Evolutionary conservation across 2,797 vertebrate genomes (phyloP).

Genomic region (Xiphorhynchus erythropygius): DNA sequence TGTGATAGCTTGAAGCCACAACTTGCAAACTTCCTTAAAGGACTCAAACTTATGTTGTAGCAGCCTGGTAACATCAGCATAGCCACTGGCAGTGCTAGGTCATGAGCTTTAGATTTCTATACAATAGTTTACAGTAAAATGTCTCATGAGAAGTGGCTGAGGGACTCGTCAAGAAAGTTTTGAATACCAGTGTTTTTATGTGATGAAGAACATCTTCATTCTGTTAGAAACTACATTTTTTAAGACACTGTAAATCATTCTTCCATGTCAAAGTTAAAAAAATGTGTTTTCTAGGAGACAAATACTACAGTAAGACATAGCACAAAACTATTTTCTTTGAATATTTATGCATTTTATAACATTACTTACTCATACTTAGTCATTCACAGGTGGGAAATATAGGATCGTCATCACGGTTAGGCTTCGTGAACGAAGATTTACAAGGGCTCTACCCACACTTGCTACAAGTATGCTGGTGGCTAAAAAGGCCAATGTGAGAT

Average conservation of each 20-base stretch:
- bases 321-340: not conserved
- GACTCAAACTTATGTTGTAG: not conserved
- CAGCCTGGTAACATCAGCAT: not conserved
- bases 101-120: not conserved
- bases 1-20: not conserved
- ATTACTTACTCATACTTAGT: not conserved
- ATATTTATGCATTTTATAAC: not conserved
- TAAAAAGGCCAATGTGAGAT: too few relatives aligned
- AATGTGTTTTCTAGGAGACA: not conserved
- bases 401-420: not conserved
- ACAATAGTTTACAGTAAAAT: not conserved
- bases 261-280: not conserved
- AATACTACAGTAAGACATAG: not conserved
- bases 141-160: not conserved
- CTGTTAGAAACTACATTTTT: not conserved
- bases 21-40: not conserved
- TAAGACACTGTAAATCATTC: not conserved
- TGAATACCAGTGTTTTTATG: not conserved
- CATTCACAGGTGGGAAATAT: not conserved
- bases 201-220: not conserved
- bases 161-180: not conserved
- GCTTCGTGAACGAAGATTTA: too few relatives aligned
- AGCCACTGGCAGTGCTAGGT: not conserved
- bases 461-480: too few relatives aligned
- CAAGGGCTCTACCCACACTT: too few relatives aligned